Evolutionary conservation across 1,140 invertebrate genomes (phyloP), one percentile per base, ranked within the genome.

Genomic region (Muscidifurax raptorellus): DNA sequence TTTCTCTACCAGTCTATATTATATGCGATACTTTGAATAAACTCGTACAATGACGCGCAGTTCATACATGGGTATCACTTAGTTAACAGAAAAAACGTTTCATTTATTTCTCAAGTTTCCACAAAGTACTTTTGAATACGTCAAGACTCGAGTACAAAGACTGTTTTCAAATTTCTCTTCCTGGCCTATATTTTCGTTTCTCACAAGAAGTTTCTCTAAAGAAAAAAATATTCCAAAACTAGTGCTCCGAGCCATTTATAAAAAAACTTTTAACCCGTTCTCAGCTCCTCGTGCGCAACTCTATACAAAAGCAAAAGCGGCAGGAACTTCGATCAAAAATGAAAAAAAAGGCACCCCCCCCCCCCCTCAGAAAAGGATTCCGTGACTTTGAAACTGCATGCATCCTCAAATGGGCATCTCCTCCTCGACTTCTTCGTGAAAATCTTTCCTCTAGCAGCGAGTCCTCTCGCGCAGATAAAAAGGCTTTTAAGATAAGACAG

Each of bases 401-500:
- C 36, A 40, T 40, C 36, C 36, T 40, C 9, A 40, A 40, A 40
- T 40, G 36, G 36, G 36, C 59, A 64, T 64, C 27, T 12, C 67
- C 7, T 28, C n/a, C 18, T 30, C 67, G 67, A 28, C 67, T 69
- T n/a, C 52, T 15, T 28, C 27, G 67, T 18, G 67, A 69, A 69
- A 69, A 69, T 69, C 28, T n/a, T n/a, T 25, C 5, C 18, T n/a
- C n/a, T n/a, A n/a, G n/a, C 67, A 13, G 66, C 6, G n/a, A n/a
- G n/a, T 18, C n/a, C 52, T 59, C 52, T 47, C 15, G 2, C 52
- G 4, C 67, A n/a, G 67, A 69, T 69, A 69, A 59, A 69, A 69
- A 69, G 67, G 67, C 67, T 69, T 69, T 69, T 69, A 69, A 74
- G 22, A 40, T 40, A 40, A 74, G 36, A 27, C 71, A 71, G 25